These are phyloP conservation scores for Pollenia amentaria DNA, from an alignment of 2,888 invertebrate genomes.

Conservation along the genomic window DNA sequence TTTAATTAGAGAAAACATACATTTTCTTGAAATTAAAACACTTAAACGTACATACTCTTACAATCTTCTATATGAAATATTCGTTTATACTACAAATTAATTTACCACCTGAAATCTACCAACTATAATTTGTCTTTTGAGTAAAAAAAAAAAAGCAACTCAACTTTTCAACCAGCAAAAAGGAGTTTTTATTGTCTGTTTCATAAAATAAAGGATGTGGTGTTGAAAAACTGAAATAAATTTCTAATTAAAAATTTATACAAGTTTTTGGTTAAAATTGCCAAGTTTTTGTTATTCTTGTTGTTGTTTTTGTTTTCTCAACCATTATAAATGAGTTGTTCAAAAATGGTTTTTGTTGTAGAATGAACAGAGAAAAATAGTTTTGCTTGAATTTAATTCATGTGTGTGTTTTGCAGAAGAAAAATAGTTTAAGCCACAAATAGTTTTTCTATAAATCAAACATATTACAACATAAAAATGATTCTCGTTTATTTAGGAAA, in stretches of 20 bases:
- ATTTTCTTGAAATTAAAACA: constrained; percentile 60
- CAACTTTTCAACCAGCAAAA: not conserved
- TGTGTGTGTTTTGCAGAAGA: not conserved
- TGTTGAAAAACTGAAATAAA: constrained; percentile 61
- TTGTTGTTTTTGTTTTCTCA: constrained; percentile 17
- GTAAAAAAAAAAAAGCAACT: constrained; percentile 3
- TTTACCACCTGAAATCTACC: constrained; percentile 64
- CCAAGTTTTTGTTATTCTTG: constrained; percentile 44
- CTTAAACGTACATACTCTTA: not conserved
- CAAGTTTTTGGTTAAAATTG: constrained; percentile 65
- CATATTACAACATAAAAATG: not conserved
- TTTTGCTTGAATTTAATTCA: constrained; percentile 5
- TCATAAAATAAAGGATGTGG: constrained; percentile 52
- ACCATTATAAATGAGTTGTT: constrained; percentile 62
- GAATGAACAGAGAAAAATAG: constrained; percentile 1
- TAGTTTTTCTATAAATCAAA: constrained; percentile 63
- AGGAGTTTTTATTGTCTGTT: constrained; percentile 1
- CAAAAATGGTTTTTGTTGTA: constrained; percentile 27
- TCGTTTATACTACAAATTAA: constrained; percentile 60
- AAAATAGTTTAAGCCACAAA: constrained; percentile 47
- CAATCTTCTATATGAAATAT: constrained; percentile 36
- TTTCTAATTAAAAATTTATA: constrained; percentile 72
- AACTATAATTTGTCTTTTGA: constrained; percentile 64
- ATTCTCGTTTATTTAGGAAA: not conserved
- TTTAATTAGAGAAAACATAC: constrained; percentile 73